A percentile compares a stretch with the other conserved stretches of the same genome.
phyloP scores from a whole-genome alignment of 64 coral and sea anemone species.

The Catalaphyllia jardinei region DNA sequence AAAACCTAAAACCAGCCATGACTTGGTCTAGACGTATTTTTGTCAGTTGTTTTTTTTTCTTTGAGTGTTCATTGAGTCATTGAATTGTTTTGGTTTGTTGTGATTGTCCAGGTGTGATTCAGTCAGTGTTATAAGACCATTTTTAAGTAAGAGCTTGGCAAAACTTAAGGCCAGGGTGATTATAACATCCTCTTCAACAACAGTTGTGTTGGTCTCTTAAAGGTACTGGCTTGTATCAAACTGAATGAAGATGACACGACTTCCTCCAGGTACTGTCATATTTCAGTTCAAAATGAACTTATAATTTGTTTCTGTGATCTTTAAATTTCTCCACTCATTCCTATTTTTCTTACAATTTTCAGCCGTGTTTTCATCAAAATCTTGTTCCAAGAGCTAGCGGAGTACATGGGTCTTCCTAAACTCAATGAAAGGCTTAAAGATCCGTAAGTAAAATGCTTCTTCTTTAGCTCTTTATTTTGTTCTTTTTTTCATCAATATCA shows the following conservation, averaged over 20 bases:
- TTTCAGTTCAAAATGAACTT: neutral
- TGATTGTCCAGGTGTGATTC: too few relatives aligned
- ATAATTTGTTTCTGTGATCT: neutral
- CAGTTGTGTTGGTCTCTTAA: neutral
- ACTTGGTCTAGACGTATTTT: too few relatives aligned
- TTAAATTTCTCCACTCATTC: neutral
- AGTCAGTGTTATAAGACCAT: too few relatives aligned
- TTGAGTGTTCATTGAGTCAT: too few relatives aligned
- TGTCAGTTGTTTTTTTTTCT: too few relatives aligned
- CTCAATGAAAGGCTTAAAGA: slow-evolving; percentile 96
- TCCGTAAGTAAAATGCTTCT: slow-evolving; percentile 67
- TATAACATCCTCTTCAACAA: neutral
- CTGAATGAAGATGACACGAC: slow-evolving; percentile 96
- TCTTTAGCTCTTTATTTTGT: too few relatives aligned
- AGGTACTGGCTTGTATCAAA: slow-evolving; percentile 95
- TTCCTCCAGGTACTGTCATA: slow-evolving; percentile 68
- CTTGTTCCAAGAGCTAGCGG: slow-evolving; percentile 94
- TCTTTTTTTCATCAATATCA: neutral
- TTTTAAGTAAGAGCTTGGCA: too few relatives aligned
- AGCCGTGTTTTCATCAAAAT: slow-evolving; percentile 99
- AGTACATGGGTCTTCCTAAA: slow-evolving; percentile 95
- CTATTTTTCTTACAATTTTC: neutral
- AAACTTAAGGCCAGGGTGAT: too few relatives aligned
- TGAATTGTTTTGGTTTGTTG: too few relatives aligned
- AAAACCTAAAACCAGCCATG: too few relatives aligned